These are phyloP conservation scores for Tautogolabrus adspersus DNA, from an alignment of 2,113 vertebrate species.

Conservation along the genomic window DNA sequence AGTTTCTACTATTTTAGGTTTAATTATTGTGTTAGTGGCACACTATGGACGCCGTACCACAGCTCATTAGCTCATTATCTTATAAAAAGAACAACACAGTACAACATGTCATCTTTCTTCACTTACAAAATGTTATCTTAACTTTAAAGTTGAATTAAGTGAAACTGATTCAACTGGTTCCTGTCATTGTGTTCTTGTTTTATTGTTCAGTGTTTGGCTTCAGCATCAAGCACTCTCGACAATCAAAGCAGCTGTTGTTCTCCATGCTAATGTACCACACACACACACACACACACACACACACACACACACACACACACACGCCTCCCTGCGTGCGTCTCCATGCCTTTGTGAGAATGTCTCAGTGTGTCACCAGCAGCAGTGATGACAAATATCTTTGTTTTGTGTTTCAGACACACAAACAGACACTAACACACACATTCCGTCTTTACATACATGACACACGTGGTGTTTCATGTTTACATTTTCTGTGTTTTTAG, in stretches of 20 bases:
- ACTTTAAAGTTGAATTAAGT: not conserved
- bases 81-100: no score
- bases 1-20: no score
- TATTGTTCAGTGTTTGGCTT: conserved; percentile 53
- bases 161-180: not conserved
- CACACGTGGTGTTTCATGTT: no score
- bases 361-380: conserved; percentile 56
- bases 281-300: conserved; percentile 3
- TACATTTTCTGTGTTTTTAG: no score
- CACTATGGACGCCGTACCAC: no score
- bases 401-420: conserved; percentile 28
- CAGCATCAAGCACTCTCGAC: conserved; percentile 19
- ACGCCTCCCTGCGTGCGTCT: conserved; percentile 17
- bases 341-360: conserved; percentile 47
- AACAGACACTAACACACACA: conserved; percentile 22
- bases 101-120: not conserved
- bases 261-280: conserved; percentile 58
- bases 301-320: conserved; percentile 12
- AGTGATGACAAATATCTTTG: conserved; percentile 64
- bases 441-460: not conserved
- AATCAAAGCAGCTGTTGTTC: conserved; percentile 70
- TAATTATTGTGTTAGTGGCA: no score
- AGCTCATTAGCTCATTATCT: no score
- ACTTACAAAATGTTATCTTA: not conserved
- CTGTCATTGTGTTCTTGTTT: conserved; percentile 2